Conservation (phyloP, 2,797 vertebrate species). For the Eospalax fontanierii region DNA sequence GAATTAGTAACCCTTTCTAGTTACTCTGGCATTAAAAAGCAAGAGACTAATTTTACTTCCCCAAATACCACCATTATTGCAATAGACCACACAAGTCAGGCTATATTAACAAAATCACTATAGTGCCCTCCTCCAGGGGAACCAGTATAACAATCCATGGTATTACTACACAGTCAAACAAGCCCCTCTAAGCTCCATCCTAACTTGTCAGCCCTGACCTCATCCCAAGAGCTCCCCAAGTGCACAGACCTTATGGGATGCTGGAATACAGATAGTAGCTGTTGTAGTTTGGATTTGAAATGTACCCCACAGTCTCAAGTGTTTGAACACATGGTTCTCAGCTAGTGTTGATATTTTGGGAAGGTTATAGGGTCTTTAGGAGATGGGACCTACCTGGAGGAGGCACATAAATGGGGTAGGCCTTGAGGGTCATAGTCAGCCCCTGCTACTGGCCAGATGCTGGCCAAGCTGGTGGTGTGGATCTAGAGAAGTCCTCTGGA, state of each 20-base stretch:
- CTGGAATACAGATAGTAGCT: not conserved
- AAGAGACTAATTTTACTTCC: not conserved
- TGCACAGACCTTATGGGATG: not conserved
- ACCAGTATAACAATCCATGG: no score
- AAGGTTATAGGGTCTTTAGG: not conserved
- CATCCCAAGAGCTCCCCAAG: not conserved
- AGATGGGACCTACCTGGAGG: not conserved
- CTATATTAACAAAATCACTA: not conserved
- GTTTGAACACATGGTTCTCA: not conserved
- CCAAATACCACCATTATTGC: not conserved
- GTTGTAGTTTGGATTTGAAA: not conserved
- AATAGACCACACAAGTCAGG: not conserved
- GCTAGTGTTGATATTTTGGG: not conserved
- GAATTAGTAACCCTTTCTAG: not conserved
- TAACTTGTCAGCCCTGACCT: not conserved
- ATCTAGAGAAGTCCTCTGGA: no score
- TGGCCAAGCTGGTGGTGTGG: no score
- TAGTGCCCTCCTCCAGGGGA: not conserved
- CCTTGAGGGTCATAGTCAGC: not conserved
- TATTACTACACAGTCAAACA: no score
- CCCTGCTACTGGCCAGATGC: not conserved
- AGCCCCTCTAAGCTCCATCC: not conserved
- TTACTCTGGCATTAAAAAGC: not conserved
- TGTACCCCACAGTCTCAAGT: not conserved
- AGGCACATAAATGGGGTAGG: no score